These are phyloP conservation scores for Leptestheria dahalacensis DNA, from an alignment of 1,140 invertebrate genomes.

Conservation along the genomic window DNA sequence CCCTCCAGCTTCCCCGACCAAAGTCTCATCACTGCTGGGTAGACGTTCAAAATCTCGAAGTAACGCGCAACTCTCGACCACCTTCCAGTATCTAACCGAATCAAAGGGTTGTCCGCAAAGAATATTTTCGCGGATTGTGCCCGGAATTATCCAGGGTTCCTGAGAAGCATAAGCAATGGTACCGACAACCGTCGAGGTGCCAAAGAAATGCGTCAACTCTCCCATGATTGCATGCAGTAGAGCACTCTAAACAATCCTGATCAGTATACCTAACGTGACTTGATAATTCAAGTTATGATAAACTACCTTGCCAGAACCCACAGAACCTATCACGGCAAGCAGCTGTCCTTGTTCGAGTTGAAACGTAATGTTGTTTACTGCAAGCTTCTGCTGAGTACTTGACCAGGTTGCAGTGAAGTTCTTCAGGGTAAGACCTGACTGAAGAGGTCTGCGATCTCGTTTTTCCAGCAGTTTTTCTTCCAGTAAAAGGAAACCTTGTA, in stretches of 20 bases:
- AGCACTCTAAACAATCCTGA: constrained; percentile 50
- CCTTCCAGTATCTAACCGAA: constrained; percentile 50
- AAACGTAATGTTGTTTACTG: constrained; percentile 25
- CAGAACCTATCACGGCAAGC: constrained; percentile 48
- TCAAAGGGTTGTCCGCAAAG: constrained; percentile 59
- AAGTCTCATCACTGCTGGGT: constrained; percentile 62
- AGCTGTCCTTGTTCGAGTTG: constrained; percentile 29
- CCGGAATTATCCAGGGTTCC: constrained; percentile 66
- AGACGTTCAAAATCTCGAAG: constrained; percentile 56
- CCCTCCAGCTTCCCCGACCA: constrained; percentile 73
- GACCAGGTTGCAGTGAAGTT: constrained; percentile 27
- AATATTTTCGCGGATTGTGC: constrained; percentile 61
- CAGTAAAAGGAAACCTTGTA: constrained; percentile 23
- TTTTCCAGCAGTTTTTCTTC: too few relatives aligned
- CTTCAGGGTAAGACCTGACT: constrained; percentile 29
- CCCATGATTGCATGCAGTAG: constrained; percentile 61
- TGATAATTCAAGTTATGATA: background rate
- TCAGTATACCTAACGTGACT: too few relatives aligned
- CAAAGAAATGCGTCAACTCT: constrained; percentile 53
- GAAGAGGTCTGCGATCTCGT: background rate
- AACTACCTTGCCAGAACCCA: constrained; percentile 57
- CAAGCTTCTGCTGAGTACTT: background rate
- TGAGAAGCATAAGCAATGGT: constrained; percentile 74
- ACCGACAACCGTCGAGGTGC: constrained; percentile 52
- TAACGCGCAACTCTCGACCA: constrained; percentile 50